Percentiles rank a stretch among this genome's conserved stretches.
Evolutionary conservation across 2,888 invertebrate species (phyloP).

Genomic region (Ecdyonurus torrentis): DNA sequence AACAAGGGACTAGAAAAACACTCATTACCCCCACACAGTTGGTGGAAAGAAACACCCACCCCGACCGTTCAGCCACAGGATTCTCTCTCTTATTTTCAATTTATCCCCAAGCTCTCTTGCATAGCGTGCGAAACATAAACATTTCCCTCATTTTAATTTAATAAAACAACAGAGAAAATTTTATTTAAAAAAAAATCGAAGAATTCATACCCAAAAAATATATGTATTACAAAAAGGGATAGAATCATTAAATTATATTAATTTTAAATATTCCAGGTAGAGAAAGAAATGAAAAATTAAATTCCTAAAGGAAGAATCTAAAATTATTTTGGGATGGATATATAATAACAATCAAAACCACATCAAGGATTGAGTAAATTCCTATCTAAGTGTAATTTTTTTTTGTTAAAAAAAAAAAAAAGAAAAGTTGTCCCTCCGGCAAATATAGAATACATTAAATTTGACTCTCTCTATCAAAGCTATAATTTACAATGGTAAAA

Average conservation of each 20-base stretch:
- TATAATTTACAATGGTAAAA: not conserved
- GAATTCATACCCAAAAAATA: too few relatives aligned
- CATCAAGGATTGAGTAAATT: not conserved
- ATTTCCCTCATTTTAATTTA: too few relatives aligned
- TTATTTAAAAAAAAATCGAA: too few relatives aligned
- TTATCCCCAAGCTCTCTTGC: too few relatives aligned
- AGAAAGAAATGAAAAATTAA: not conserved
- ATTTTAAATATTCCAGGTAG: not conserved
- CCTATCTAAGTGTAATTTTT: not conserved
- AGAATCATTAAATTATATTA: not conserved
- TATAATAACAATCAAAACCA: not conserved
- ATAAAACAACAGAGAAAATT: too few relatives aligned
- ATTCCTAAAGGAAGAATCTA: too few relatives aligned
- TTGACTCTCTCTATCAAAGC: not conserved
- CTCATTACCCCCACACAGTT: not conserved
- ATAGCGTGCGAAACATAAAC: too few relatives aligned
- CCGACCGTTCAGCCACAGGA: not conserved
- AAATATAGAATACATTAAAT: not conserved
- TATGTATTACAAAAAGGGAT: not conserved
- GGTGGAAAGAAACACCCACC: not conserved
- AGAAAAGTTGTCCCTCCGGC: not conserved
- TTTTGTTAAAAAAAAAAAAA: not conserved
- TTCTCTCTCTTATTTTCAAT: not conserved
- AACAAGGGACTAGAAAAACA: constrained; percentile 2
- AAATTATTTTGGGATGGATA: too few relatives aligned